Base-by-base conservation (phyloP, 2,113 vertebrate genomes). In the Bungarus multicinctus region DNA sequence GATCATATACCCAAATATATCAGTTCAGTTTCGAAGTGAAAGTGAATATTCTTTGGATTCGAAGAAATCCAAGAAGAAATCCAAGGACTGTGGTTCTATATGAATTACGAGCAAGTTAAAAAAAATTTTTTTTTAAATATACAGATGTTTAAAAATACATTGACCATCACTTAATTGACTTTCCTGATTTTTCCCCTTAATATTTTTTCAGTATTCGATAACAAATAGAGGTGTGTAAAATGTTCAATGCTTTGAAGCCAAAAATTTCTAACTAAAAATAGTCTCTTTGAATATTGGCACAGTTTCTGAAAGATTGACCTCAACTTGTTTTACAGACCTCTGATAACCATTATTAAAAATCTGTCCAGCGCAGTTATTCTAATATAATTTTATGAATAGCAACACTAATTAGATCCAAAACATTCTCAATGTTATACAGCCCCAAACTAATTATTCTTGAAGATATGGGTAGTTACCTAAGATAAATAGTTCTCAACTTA, bases 391-490 rank as follows among this genome's bases (percentile, higher is more conserved):
- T 85, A 85, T 50, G 50, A 89, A 85, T 91, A 91, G 23, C 60
- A 88, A 85, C 60, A 93, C 87, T 85, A 54, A 91, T 57, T 54
- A 57, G n/a, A 52, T 85, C 10, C 30, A 54, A 89, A 93, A 54
- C 54, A 43, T 89, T 92, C 88, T 30, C 86, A 81, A 22, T 74
- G 57, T 55, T 34, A 30, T 23, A 34, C 50, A 92, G 50, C 50
- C 34, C 18, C 16, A 20, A 22, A 34, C 34, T 43, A 22, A 81
- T 39, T 34, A 81, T 81, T 81, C 34, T 81, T 81, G 74, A 81
- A 81, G 74, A 43, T 22, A 43, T 43, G 7, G 69, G 58, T 60
- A 60, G 58, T 27, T 60, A 10, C 9, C 9, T 27, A 60, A 60
- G 58, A 60, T 3, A 81, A 34, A 2, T 18, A 69, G 64, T 18